These are phyloP conservation scores for Lycaon pictus DNA, from an alignment of 2,113 vertebrate species.

Conservation along the genomic window DNA sequence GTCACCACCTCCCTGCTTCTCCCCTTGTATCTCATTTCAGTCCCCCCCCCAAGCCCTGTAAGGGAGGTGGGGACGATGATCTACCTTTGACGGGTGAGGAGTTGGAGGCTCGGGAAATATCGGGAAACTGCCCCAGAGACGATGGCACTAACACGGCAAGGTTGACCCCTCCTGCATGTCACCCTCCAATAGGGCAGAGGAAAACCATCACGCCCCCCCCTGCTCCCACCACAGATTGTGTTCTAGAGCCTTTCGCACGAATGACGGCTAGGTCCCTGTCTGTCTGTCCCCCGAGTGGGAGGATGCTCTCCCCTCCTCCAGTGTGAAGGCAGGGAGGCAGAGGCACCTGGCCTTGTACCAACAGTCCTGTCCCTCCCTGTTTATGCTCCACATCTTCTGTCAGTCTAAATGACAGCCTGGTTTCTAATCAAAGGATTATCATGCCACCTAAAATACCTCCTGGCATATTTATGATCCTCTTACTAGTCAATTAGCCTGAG, in stretches of 20 bases:
- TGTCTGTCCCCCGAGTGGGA: neutral
- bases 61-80: neutral
- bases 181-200: neutral
- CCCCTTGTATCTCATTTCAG: neutral
- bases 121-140: neutral
- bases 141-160: too few relatives aligned
- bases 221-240: neutral
- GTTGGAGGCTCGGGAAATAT: neutral
- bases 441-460: constrained; percentile 58
- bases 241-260: neutral
- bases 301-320: neutral
- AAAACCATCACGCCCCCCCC: too few relatives aligned
- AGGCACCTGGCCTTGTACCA: neutral
- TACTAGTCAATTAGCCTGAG: constrained; percentile 24
- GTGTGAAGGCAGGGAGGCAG: neutral
- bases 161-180: too few relatives aligned
- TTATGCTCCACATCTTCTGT: neutral
- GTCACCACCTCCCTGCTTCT: neutral
- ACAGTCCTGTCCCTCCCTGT: neutral
- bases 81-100: neutral
- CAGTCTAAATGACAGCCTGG: neutral
- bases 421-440: neutral
- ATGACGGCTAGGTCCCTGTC: neutral
- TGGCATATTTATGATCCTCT: constrained; percentile 26
- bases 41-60: neutral